Evolutionary conservation across 53 echinoderm and acorn worm species (phyloP), one percentile per base, ranked within the genome.

Genomic region (Actinopyga echinites): DNA sequence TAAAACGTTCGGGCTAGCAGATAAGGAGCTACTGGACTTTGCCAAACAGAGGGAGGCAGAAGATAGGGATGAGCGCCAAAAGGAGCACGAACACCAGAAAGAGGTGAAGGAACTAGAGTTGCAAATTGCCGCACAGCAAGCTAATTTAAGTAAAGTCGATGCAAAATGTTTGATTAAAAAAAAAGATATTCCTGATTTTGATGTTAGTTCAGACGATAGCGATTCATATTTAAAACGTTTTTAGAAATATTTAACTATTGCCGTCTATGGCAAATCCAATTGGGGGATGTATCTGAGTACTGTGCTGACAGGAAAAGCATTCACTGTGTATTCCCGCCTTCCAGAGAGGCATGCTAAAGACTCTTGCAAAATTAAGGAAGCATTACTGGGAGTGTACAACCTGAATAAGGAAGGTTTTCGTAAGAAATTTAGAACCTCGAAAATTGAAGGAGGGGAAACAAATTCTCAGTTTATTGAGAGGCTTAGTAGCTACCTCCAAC

Each of bases 151-250:
- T 3, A 13, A 30, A 13, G 28, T 5, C 4, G 64, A 29, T 40
- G 10, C 40, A 40, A 40, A 40, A 3, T 40, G 40, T 5, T 40
- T 40, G 40, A 40, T 40, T 40, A 40, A 40, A 40, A 40, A 40
- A 40, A 3, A 7, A 40, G 40, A 40, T 10, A 4, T 91, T 36
- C 92, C 89, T 10, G 61, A 60, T 79, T 93, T 93, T 61, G 86
- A 93, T 57, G 90, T 84, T 10, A 64, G 79, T 35, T 79, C 69
- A 32, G 90, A 93, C 58, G 90, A 90, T 26, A 83, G 87, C 25
- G 90, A 93, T 79, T 84, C 85, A 26, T 90, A 90, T 40, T 44
- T 93, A 19, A 81, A 66, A 60, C 82, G 90, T 17, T 88, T 93
- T 79, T 85, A 90, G 61, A 77, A 83, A 68, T 90, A 85, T 85